These are phyloP conservation scores for Hoplias malabaricus DNA, from an alignment of 2,113 vertebrate genomes.

Conservation along the genomic window DNA sequence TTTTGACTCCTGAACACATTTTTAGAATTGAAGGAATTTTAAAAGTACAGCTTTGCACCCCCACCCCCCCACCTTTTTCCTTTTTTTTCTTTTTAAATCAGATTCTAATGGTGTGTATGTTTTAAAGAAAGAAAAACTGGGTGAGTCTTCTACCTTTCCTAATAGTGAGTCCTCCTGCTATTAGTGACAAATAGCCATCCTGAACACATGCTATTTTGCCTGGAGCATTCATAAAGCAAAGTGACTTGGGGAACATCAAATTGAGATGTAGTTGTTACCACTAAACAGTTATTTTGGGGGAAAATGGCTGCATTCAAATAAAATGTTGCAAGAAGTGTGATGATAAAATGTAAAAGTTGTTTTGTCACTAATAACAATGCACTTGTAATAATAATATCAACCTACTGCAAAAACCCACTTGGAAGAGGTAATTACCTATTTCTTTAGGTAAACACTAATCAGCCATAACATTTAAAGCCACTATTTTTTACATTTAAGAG, in stretches of 20 bases:
- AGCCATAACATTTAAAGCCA: no score
- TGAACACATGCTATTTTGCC: constrained; percentile 16
- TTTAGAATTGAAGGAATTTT: no score
- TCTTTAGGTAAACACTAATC: no score
- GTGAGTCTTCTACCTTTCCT: not conserved
- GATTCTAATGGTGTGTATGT: no score
- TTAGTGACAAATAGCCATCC: not conserved
- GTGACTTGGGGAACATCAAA: constrained; percentile 7
- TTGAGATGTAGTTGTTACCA: constrained; percentile 13
- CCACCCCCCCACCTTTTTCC: no score
- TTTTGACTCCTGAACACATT: no score
- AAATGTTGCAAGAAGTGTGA: constrained; percentile 23
- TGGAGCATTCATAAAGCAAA: not conserved
- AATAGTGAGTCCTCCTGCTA: not conserved
- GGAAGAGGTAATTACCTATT: no score
- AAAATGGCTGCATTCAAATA: constrained; percentile 30
- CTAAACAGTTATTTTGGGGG: constrained; percentile 12
- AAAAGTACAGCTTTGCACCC: no score
- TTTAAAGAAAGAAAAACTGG: not conserved
- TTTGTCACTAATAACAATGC: not conserved
- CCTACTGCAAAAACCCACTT: no score
- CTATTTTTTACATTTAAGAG: no score
- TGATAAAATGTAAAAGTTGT: constrained; percentile 17
- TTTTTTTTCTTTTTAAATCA: no score
- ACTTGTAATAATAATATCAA: not conserved